Evolutionary conservation across 1,140 invertebrate species (phyloP).

Genomic region (Drosophila lacteicornis): DNA sequence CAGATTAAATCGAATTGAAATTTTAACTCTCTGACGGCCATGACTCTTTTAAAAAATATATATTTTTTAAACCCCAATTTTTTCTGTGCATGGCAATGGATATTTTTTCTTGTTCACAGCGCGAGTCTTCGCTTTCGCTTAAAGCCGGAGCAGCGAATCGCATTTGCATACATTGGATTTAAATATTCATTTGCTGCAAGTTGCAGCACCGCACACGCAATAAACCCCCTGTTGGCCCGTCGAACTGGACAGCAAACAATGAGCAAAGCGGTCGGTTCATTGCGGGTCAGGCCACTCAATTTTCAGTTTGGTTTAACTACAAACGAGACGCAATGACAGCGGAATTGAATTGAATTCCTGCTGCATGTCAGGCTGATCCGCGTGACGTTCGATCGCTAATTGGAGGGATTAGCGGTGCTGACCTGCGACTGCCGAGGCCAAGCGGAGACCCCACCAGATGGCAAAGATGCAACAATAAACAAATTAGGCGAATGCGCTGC

Average conservation of each 20-base stretch:
- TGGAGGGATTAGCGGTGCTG: conserved; percentile 64
- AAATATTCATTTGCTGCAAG: conserved; percentile 77
- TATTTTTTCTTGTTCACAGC: neutral
- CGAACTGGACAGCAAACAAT: conserved; percentile 42
- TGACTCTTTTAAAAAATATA: neutral
- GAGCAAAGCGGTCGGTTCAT: conserved; percentile 30
- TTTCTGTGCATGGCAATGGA: neutral
- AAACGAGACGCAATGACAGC: conserved; percentile 62
- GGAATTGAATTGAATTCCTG: conserved; percentile 77
- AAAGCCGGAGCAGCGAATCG: conserved; percentile 20
- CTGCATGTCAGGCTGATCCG: conserved; percentile 61
- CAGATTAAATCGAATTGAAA: no score
- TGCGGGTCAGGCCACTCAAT: conserved; percentile 67
- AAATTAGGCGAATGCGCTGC: conserved; percentile 29
- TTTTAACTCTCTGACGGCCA: no score
- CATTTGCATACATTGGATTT: conserved; percentile 76
- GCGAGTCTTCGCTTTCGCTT: conserved; percentile 43
- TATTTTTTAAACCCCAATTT: neutral
- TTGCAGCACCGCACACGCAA: conserved; percentile 48
- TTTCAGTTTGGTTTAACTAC: conserved; percentile 78
- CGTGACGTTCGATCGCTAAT: conserved; percentile 64
- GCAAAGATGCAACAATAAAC: conserved; percentile 41
- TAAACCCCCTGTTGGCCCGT: conserved; percentile 1
- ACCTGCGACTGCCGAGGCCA: conserved; percentile 17
- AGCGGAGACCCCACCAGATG: neutral